These are phyloP conservation scores for Seriola dumerili DNA, from an alignment of 2,113 vertebrate species.

Conservation along the genomic window DNA sequence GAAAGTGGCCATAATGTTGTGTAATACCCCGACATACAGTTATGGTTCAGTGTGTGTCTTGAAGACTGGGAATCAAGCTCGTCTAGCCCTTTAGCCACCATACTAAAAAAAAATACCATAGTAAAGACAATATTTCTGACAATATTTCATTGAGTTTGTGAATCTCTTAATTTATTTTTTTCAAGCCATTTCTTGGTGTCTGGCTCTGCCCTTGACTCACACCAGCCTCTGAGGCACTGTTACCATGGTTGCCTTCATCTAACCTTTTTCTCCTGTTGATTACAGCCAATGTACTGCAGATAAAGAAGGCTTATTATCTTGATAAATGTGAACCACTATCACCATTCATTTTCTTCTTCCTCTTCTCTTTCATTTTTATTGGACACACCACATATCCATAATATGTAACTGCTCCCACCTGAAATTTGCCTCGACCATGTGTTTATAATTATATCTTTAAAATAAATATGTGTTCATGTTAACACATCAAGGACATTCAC, in stretches of 20 bases:
- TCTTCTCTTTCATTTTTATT: not conserved
- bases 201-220: conserved; percentile 28
- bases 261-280: conserved; percentile 16
- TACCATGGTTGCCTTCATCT: conserved; percentile 51
- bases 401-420: not conserved
- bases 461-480: not conserved
- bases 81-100: not conserved
- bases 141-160: conserved; percentile 10
- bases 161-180: conserved; percentile 14
- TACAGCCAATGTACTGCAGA: conserved; percentile 14
- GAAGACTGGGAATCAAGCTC: not conserved
- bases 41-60: not conserved
- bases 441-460: not conserved
- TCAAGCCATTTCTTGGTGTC: conserved; percentile 22
- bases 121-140: not conserved
- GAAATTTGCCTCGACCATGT: not conserved
- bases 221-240: conserved; percentile 26
- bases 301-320: conserved; percentile 29
- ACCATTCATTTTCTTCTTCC: not conserved
- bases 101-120: not conserved
- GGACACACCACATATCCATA: not conserved
- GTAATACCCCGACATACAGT: not conserved
- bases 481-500: not conserved
- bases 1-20: not conserved
- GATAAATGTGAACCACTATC: not conserved